Evolutionary conservation across 2,888 invertebrate genomes (phyloP).

Genomic region (Hydrotaea diabolus): DNA sequence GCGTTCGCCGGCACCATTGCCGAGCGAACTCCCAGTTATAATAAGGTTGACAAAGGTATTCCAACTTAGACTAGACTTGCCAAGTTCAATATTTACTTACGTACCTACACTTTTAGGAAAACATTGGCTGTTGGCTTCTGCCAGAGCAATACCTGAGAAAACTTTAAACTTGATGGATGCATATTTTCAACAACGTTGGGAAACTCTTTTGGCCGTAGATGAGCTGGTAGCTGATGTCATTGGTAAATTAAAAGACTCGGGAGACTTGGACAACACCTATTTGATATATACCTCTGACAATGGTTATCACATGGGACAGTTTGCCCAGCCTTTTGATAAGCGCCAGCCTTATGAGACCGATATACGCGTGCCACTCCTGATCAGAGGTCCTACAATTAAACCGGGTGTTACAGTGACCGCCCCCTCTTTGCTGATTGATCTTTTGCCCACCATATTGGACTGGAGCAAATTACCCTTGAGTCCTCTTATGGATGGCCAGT

Average conservation of each 20-base stretch:
- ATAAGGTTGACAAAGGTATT: conserved; percentile 79
- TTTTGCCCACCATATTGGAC: conserved; percentile 91
- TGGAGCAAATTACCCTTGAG: conserved; percentile 84
- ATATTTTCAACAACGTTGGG: conserved; percentile 88
- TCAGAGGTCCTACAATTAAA: conserved; percentile 86
- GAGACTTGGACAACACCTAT: conserved; percentile 87
- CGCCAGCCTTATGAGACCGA: conserved; percentile 95
- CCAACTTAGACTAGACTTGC: no score
- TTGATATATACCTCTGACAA: conserved; percentile 94
- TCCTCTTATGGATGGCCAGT: conserved; percentile 84
- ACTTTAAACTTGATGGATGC: conserved; percentile 85
- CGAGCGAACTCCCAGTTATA: conserved; percentile 86
- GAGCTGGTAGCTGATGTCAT: conserved; percentile 88
- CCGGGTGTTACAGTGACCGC: conserved; percentile 81
- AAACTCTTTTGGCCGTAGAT: conserved; percentile 92
- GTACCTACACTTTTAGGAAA: conserved; percentile 84
- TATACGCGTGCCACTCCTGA: conserved; percentile 90
- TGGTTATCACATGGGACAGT: conserved; percentile 95
- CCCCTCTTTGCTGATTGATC: conserved; percentile 89
- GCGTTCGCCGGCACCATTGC: conserved; percentile 84
- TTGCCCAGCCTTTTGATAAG: conserved; percentile 93
- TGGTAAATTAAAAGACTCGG: conserved; percentile 82
- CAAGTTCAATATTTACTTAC: neutral
- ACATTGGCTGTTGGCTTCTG: conserved; percentile 89
- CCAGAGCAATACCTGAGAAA: conserved; percentile 83